A percentile compares a stretch with the other conserved stretches of the same genome.
These are phyloP conservation scores for Neodon shergylaensis DNA, from an alignment of 2,113 vertebrate genomes.

Conservation along the genomic window DNA sequence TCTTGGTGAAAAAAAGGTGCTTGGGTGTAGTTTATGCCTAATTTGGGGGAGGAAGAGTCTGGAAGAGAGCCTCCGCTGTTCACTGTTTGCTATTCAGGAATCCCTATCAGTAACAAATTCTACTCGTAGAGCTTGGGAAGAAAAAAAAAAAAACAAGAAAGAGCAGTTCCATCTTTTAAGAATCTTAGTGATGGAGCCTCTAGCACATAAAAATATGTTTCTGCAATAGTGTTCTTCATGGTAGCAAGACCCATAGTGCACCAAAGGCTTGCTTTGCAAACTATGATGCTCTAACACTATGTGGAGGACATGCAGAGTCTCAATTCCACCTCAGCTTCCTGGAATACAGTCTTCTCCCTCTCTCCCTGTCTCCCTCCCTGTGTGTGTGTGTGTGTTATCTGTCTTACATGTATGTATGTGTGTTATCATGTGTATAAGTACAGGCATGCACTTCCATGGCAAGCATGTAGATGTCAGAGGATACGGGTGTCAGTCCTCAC, in stretches of 20 bases:
- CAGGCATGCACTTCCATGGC: background rate
- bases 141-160: background rate
- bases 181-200: background rate
- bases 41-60: background rate
- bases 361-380: background rate
- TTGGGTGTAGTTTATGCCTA: background rate
- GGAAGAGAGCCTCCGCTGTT: background rate
- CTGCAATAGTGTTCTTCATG: background rate
- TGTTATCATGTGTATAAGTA: background rate
- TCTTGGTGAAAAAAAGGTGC: background rate
- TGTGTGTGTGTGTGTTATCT: background rate
- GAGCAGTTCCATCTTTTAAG: background rate
- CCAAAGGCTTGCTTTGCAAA: background rate
- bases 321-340: background rate
- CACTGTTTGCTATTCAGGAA: background rate
- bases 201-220: background rate
- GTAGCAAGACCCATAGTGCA: background rate
- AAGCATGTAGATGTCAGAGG: background rate
- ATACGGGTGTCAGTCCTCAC: background rate
- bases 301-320: background rate
- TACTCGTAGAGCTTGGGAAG: background rate
- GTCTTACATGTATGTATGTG: too few relatives aligned
- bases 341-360: background rate
- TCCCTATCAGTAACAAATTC: background rate
- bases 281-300: too few relatives aligned